Conservation (phyloP, 2,888 invertebrate species). For the Drepanosiphum platanoidis region DNA sequence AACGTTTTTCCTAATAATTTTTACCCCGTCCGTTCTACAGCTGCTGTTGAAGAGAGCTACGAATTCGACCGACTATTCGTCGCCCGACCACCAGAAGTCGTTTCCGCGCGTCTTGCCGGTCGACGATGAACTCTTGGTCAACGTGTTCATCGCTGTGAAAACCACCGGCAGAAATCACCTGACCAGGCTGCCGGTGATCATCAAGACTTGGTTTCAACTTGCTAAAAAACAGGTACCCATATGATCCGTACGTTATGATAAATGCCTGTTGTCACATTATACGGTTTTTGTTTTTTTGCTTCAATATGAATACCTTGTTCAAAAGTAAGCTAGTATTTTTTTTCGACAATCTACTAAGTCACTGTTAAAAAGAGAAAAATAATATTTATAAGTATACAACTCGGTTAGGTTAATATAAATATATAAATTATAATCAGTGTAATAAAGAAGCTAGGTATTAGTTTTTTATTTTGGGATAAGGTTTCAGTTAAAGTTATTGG, state of each 20-base stretch:
- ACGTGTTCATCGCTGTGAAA: conserved; percentile 95
- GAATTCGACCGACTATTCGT: background rate
- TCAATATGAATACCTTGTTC: too few species aligned
- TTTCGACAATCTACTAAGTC: too few species aligned
- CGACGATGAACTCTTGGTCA: conserved; percentile 71
- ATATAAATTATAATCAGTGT: too few species aligned
- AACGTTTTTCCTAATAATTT: background rate
- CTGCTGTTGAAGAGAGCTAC: background rate
- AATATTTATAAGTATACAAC: too few species aligned
- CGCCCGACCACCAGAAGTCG: background rate
- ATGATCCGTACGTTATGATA: background rate
- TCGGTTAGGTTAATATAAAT: too few species aligned
- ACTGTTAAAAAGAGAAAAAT: too few species aligned
- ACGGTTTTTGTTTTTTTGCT: too few species aligned
- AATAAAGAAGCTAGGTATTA: too few species aligned
- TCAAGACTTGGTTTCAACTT: conserved; percentile 95
- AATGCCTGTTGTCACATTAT: too few species aligned
- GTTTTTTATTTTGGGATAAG: too few species aligned
- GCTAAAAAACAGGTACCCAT: conserved; percentile 87
- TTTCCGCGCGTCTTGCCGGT: background rate
- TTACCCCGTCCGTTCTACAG: background rate
- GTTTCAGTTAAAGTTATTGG: too few species aligned
- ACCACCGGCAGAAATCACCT: conserved; percentile 89
- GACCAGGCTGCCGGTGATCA: conserved; percentile 83
- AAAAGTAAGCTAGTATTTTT: too few species aligned